These are phyloP conservation scores for Gadopsis bispinosus DNA, from an alignment of 2,797 vertebrate species.

Conservation along the genomic window DNA sequence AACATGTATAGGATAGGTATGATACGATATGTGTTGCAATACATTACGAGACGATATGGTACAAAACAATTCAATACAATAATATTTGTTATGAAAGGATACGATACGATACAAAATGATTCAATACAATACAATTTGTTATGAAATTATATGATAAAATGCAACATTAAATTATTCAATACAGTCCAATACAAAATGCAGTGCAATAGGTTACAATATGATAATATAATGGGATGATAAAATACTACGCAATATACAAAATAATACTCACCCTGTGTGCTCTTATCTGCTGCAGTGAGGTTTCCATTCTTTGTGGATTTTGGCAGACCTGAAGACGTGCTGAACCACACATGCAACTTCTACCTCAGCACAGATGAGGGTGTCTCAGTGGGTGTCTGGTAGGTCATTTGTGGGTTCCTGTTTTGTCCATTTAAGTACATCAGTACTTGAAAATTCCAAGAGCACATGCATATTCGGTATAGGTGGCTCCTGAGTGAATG, in stretches of 20 bases:
- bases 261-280: conserved; percentile 49
- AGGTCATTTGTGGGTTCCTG: conserved; percentile 47
- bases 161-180: neutral
- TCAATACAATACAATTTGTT: neutral
- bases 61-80: too few species aligned
- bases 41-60: too few species aligned
- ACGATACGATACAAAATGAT: too few species aligned
- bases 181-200: neutral
- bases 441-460: neutral
- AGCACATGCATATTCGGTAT: conserved; percentile 1
- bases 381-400: conserved; percentile 87
- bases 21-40: too few species aligned
- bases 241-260: neutral
- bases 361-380: conserved; percentile 82
- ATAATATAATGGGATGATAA: neutral
- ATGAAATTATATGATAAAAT: too few species aligned
- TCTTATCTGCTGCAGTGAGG: conserved; percentile 71
- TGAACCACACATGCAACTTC: conserved; percentile 87
- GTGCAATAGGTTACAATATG: neutral
- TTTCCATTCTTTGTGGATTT: conserved; percentile 83
- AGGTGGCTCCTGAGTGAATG: conserved; percentile 38
- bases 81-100: too few species aligned
- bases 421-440: conserved; percentile 15
- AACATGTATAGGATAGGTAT: too few species aligned
- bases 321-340: conserved; percentile 72